Percentiles rank a stretch among this genome's conserved stretches.
phyloP scores from a whole-genome alignment of 2,888 invertebrate species.

The Dugesia japonica region DNA sequence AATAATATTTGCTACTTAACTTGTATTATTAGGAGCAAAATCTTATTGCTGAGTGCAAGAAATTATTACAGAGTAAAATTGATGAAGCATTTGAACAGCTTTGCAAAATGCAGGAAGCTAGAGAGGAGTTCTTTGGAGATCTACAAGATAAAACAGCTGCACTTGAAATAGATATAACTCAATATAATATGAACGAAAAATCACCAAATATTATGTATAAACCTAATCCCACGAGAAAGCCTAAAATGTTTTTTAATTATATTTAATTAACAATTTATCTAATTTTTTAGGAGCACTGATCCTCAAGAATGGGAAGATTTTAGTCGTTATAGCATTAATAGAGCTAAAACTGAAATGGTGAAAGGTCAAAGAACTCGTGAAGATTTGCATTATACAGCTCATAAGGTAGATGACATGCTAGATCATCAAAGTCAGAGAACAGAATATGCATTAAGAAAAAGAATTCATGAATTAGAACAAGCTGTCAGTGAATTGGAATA shows the following conservation, averaged over 20 bases:
- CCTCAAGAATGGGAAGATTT: conserved; percentile 20
- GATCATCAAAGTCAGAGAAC: conserved; percentile 12
- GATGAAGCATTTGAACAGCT: not conserved
- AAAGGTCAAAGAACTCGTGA: not conserved
- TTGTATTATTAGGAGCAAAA: too few relatives aligned
- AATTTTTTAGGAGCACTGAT: not conserved
- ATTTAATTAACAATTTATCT: not conserved
- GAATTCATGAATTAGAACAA: conserved; percentile 23
- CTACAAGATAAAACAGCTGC: not conserved
- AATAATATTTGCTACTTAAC: too few relatives aligned
- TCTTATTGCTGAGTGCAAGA: conserved; percentile 4
- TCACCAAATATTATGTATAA: not conserved
- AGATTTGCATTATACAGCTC: not conserved
- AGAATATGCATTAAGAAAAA: conserved; percentile 7
- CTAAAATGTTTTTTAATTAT: not conserved
- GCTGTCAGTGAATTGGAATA: conserved; percentile 14
- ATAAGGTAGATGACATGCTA: not conserved
- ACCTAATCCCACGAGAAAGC: not conserved
- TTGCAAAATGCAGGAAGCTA: not conserved
- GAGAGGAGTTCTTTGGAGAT: not conserved
- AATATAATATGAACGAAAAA: conserved; percentile 6
- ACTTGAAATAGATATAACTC: not conserved
- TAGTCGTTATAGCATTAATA: not conserved
- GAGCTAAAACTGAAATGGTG: not conserved
- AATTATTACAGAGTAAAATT: conserved; percentile 3